Base-by-base conservation (phyloP, 1,140 invertebrate genomes). In the Bombus polaris region DNA sequence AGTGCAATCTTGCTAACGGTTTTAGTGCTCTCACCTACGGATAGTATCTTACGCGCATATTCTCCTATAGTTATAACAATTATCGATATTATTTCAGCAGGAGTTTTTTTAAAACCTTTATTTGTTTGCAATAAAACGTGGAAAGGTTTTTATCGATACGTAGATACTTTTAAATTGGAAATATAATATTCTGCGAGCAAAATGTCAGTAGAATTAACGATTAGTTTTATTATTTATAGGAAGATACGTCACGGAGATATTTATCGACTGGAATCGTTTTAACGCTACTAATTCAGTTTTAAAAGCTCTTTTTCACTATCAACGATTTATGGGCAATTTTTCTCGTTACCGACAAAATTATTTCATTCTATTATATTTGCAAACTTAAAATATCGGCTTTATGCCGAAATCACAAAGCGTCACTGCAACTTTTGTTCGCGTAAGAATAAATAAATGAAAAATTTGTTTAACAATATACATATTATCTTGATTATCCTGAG, bases 1-100 rank as follows among this genome's bases (percentile, higher is more conserved):
- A 35, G 37, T 37, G 59, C n/a, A 80, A 71, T 80, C 76, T 80
- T 62, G 83, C 53, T 85, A 80, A 78, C 68, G 42, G 68, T 47
- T 80, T 85, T 72, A 85, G 32, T 28, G 68, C 57, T 71, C 9
- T 47, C 57, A 12, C 53, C 35, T 47, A 62, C 10, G 32, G 68
- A 32, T 59, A 25, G 57, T 44, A 62, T 62, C 57, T 73, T 28
- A 25, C n/a, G 25, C 37, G 35, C 39, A 28, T 37, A 37, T 22
- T 35, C 47, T 22, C 5, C 0, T n/a, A 28, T 25, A 32, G 22
- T 32, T 10, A 6, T 18, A 47, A 59, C 78, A 37, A 84, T 70
- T 47, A 65, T 77, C 37, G 57, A 28, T 76, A 68, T 39, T 77
- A 68, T 13, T 35, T 28, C n/a, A 9, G 32, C 18, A 15, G 35